phyloP scores from a whole-genome alignment of 1,140 invertebrate species.

The Sinonovacula constricta region DNA sequence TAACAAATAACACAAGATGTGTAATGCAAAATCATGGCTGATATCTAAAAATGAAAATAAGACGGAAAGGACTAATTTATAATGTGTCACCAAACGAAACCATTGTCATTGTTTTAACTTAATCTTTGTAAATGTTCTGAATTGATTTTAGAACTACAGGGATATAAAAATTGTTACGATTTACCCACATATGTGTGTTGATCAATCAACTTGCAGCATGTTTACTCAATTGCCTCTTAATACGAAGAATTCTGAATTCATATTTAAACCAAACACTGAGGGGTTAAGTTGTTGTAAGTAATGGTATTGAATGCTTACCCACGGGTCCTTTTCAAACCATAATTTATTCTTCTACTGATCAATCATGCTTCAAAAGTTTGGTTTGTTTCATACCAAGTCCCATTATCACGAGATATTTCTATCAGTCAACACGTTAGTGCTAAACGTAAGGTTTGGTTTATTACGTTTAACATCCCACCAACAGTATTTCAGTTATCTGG shows the following conservation, averaged over 20 bases:
- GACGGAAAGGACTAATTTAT: background rate
- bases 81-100: background rate
- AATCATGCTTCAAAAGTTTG: background rate
- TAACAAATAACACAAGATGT: background rate
- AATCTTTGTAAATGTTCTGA: background rate
- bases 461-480: background rate
- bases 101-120: background rate
- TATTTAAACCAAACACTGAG: background rate
- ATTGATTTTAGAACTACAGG: no score
- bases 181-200: no score
- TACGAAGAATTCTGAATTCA: no score
- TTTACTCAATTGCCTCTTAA: no score
- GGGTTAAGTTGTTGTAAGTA: background rate
- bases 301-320: background rate
- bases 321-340: background rate
- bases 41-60: background rate
- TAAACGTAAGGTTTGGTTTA: background rate
- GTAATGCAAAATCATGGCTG: background rate
- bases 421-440: background rate
- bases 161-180: no score
- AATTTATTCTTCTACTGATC: background rate
- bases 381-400: background rate
- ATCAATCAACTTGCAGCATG: no score
- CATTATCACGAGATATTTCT: no score
- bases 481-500: background rate